Conservation (phyloP, 2,797 vertebrate species). For the Simalia tracyae region DNA sequence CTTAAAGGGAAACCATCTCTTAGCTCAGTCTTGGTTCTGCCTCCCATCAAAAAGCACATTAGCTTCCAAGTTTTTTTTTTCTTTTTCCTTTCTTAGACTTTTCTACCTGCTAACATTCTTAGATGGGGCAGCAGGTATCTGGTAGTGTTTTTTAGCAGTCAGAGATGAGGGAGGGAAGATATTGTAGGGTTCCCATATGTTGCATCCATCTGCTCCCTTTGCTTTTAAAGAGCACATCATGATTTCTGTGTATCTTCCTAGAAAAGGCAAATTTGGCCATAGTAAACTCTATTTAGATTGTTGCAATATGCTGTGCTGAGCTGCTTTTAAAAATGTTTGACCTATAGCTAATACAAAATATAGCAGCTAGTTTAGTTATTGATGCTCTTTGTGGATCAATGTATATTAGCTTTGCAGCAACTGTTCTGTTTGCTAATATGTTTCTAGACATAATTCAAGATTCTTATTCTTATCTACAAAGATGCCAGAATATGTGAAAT, state of each 20-base stretch:
- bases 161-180: neutral
- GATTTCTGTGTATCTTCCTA: neutral
- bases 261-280: neutral
- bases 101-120: no score
- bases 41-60: neutral
- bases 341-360: neutral
- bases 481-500: neutral
- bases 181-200: neutral
- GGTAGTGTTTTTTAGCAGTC: neutral
- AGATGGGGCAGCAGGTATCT: neutral
- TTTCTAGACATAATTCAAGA: neutral
- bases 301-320: neutral
- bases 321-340: no score
- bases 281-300: neutral
- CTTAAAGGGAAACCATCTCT: neutral
- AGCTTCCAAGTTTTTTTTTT: neutral
- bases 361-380: neutral
- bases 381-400: neutral
- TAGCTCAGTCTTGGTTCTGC: neutral
- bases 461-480: neutral
- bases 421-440: neutral
- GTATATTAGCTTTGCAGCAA: neutral
- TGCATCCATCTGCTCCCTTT: neutral
- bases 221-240: neutral
- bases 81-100: neutral